Evolutionary conservation across 2,888 invertebrate species (phyloP).

Genomic region (Elmis aenea): DNA sequence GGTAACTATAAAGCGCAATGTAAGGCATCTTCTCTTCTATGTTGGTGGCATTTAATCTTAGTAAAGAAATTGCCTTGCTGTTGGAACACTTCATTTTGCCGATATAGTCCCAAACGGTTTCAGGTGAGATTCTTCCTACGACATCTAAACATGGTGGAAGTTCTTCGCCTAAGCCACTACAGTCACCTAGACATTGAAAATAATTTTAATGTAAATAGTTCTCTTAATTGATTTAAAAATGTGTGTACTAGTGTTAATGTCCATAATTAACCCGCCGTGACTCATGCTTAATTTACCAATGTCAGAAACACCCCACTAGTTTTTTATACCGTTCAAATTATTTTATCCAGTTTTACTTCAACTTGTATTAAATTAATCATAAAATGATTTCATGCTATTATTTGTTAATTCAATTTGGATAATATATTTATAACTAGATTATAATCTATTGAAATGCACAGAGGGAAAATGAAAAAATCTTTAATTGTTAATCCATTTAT

Average conservation of each 20-base stretch:
- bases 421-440: no score
- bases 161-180: constrained; percentile 64
- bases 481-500: no score
- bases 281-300: no score
- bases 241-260: background rate
- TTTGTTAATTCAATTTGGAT: no score
- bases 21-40: constrained; percentile 82
- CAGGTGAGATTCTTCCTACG: constrained; percentile 86
- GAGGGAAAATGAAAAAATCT: no score
- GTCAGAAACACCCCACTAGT: no score
- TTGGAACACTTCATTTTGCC: constrained; percentile 82
- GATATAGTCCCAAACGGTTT: constrained; percentile 91
- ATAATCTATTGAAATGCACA: no score
- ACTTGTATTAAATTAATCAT: no score
- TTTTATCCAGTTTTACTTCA: no score
- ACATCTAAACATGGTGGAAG: constrained; percentile 76
- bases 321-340: no score
- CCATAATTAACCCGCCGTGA: background rate
- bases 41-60: constrained; percentile 74
- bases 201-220: background rate
- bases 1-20: constrained; percentile 80
- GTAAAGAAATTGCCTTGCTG: constrained; percentile 80
- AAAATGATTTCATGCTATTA: no score
- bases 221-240: background rate
- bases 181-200: constrained; percentile 56